A percentile compares a stretch with the other conserved stretches of the same genome.
Evolutionary conservation across 1,140 invertebrate genomes (phyloP).

Genomic region (Nylanderia fulva): DNA sequence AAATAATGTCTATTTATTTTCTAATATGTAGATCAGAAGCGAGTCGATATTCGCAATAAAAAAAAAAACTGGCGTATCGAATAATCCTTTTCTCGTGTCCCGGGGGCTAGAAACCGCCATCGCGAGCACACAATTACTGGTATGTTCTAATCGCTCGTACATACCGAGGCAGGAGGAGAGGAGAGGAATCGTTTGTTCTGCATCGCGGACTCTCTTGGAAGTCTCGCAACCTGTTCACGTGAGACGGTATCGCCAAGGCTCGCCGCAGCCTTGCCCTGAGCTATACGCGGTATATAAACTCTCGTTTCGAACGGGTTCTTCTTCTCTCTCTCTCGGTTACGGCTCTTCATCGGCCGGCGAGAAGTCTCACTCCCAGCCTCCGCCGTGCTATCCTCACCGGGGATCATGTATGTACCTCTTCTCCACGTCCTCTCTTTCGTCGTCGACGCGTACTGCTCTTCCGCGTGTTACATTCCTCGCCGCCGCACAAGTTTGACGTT

Average conservation of each 20-base stretch:
- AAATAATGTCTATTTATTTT: constrained; percentile 2
- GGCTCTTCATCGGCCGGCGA: constrained; percentile 68
- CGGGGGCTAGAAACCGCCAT: constrained; percentile 28
- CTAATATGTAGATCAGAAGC: background rate
- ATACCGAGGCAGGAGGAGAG: constrained; percentile 60
- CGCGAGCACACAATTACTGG: constrained; percentile 64
- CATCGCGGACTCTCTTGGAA: constrained; percentile 75
- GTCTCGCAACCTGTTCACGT: constrained; percentile 70
- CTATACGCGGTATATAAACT: constrained; percentile 77
- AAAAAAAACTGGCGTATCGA: constrained; percentile 6
- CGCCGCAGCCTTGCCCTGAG: constrained; percentile 74
- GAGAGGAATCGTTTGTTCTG: constrained; percentile 75
- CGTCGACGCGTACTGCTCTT: constrained; percentile 58
- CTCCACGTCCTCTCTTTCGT: constrained; percentile 55
- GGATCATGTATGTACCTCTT: constrained; percentile 58
- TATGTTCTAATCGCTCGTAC: constrained; percentile 69
- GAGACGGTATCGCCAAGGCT: constrained; percentile 77
- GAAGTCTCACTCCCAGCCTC: constrained; percentile 72
- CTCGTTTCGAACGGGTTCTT: constrained; percentile 75
- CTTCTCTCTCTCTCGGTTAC: constrained; percentile 68
- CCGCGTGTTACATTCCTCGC: constrained; percentile 49
- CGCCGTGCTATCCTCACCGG: constrained; percentile 67
- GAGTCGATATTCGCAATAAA: background rate
- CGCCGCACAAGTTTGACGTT: constrained; percentile 48
- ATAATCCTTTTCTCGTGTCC: constrained; percentile 18